Evolutionary conservation across 2,888 invertebrate species (phyloP).

Genomic region (Strigamia crassipes): DNA sequence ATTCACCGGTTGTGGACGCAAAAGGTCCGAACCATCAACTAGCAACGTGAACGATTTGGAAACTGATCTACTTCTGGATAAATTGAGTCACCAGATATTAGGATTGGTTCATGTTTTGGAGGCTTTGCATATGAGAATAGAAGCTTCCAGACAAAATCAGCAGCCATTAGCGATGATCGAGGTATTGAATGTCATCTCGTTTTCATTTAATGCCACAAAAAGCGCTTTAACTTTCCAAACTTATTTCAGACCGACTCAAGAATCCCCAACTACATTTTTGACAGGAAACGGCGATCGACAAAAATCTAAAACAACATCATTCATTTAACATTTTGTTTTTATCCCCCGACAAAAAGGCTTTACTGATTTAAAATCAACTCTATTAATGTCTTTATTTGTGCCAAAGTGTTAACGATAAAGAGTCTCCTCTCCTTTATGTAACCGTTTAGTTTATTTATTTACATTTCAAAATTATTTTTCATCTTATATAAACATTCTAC

Average conservation of each 20-base stretch:
- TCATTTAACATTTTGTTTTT: not conserved
- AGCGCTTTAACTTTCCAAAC: not conserved
- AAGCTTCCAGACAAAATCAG: not conserved
- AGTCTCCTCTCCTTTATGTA: too few species aligned
- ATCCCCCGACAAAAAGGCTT: not conserved
- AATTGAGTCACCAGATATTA: conserved; percentile 46
- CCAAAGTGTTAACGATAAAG: not conserved
- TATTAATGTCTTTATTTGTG: not conserved
- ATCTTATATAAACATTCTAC: not conserved
- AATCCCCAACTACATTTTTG: not conserved
- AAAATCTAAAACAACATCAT: not conserved
- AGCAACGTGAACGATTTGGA: conserved; percentile 14
- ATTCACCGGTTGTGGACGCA: conserved; percentile 51
- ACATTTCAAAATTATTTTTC: not conserved
- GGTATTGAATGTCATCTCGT: not conserved
- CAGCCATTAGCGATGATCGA: not conserved
- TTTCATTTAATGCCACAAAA: not conserved
- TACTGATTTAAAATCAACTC: not conserved
- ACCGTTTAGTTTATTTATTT: not conserved
- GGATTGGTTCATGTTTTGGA: conserved; percentile 18
- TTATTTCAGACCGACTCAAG: conserved; percentile 18
- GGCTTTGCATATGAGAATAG: conserved; percentile 38
- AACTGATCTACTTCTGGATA: conserved; percentile 25
- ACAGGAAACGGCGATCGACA: not conserved
- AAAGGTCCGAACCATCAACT: conserved; percentile 43